Evolutionary conservation across 2,888 invertebrate species (phyloP).

Genomic region (Pseudolycoriella hygida): DNA sequence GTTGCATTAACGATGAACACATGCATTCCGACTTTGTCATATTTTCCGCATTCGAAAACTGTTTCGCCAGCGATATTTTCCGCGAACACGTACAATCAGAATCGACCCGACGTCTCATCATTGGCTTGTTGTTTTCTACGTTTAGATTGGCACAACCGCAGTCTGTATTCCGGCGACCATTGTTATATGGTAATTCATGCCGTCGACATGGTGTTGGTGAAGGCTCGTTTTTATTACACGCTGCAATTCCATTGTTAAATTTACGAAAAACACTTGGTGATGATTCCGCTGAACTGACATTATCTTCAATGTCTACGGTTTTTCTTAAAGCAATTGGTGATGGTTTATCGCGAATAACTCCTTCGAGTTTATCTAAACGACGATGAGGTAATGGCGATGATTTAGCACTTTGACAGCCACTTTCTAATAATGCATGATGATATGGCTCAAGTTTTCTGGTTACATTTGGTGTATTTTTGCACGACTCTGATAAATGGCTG

Average conservation of each 20-base stretch:
- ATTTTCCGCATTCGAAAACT: background rate
- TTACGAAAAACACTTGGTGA: constrained; percentile 10
- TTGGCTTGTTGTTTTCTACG: background rate
- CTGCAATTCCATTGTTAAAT: constrained; percentile 3
- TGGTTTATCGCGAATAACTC: constrained; percentile 13
- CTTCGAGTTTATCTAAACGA: constrained; percentile 13
- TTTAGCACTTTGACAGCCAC: constrained; percentile 14
- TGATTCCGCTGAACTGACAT: constrained; percentile 10
- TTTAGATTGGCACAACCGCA: constrained; percentile 6
- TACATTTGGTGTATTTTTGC: constrained; percentile 13
- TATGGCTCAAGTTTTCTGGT: constrained; percentile 10
- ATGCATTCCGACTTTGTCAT: background rate
- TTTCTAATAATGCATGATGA: constrained; percentile 10
- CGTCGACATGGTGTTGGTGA: background rate
- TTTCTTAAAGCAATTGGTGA: constrained; percentile 10
- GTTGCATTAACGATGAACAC: background rate
- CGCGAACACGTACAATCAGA: constrained; percentile 11
- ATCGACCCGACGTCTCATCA: constrained; percentile 11
- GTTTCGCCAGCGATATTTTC: background rate
- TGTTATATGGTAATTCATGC: constrained; percentile 3
- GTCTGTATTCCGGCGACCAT: constrained; percentile 9
- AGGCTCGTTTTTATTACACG: background rate
- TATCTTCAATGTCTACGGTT: constrained; percentile 8
- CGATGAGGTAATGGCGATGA: constrained; percentile 14
- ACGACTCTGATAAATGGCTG: constrained; percentile 11